These are phyloP conservation scores for Lutjanus campechanus DNA, from an alignment of 2,797 vertebrate species.

Conservation along the genomic window DNA sequence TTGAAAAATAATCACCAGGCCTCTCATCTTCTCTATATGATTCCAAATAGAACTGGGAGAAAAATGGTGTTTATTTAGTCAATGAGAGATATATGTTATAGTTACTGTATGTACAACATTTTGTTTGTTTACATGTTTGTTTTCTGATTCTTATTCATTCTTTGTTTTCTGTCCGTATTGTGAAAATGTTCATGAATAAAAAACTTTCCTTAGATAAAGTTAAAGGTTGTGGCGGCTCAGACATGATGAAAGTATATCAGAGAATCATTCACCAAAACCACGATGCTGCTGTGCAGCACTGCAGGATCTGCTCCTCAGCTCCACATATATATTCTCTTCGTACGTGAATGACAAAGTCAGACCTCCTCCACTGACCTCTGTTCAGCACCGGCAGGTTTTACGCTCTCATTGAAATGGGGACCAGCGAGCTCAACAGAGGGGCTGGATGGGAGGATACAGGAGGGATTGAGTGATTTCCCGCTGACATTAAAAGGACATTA, in stretches of 20 bases:
- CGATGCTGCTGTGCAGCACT: not conserved
- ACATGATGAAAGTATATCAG: not conserved
- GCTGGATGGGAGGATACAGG: not conserved
- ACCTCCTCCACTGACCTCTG: slow-evolving; percentile 33
- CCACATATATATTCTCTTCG: slow-evolving; percentile 17
- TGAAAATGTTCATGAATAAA: too few relatives aligned
- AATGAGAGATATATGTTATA: too few relatives aligned
- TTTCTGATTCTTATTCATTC: too few relatives aligned
- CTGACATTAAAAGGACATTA: slow-evolving; percentile 16
- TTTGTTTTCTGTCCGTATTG: too few relatives aligned
- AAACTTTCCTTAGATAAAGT: not conserved
- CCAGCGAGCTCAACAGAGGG: slow-evolving; percentile 16
- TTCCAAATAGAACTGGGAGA: too few relatives aligned
- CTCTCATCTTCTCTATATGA: too few relatives aligned
- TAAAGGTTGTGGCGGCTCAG: not conserved
- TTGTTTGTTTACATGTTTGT: too few relatives aligned
- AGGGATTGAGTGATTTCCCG: slow-evolving; percentile 11
- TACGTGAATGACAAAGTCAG: slow-evolving; percentile 35
- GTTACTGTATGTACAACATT: too few relatives aligned
- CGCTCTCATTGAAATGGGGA: slow-evolving; percentile 17
- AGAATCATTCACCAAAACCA: not conserved
- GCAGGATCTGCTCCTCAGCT: slow-evolving; percentile 14
- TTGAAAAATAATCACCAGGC: not conserved
- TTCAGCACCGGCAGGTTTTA: slow-evolving; percentile 32
- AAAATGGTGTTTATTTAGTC: too few relatives aligned